Percentiles rank a stretch among this genome's conserved stretches.
Evolutionary conservation across 2,888 invertebrate species (phyloP).

Genomic region (Malthinus seriepunctatus): DNA sequence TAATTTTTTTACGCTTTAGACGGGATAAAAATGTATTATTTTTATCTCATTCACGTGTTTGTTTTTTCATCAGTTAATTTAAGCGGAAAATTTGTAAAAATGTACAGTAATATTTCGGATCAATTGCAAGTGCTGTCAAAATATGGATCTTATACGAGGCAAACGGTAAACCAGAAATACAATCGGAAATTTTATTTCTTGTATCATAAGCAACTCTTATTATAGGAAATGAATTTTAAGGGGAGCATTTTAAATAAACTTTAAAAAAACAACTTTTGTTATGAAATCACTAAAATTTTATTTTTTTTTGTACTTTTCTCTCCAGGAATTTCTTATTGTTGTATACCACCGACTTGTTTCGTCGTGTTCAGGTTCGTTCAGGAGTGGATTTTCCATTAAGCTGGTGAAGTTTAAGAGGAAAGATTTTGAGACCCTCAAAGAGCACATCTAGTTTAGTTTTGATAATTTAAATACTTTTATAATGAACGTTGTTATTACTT

Average conservation of each 20-base stretch:
- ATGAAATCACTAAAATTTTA: no score
- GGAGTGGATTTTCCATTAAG: no score
- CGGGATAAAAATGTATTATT: no score
- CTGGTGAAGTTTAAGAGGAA: no score
- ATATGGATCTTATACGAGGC: conserved; percentile 23
- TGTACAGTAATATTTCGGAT: conserved; percentile 7
- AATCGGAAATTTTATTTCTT: conserved; percentile 38
- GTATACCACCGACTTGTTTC: no score
- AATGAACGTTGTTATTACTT: no score
- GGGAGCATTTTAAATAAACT: conserved; percentile 40
- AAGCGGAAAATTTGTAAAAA: conserved; percentile 4
- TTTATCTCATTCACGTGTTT: neutral
- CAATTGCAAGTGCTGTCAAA: conserved; percentile 15
- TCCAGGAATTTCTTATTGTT: no score
- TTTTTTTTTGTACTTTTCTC: no score
- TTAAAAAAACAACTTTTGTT: conserved; percentile 43
- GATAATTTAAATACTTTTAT: no score
- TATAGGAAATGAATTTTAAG: conserved; percentile 32
- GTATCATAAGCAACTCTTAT: conserved; percentile 32
- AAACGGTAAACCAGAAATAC: conserved; percentile 38
- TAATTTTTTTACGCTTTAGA: neutral
- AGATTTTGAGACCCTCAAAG: no score
- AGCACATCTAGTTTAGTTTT: no score
- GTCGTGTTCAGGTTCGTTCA: no score
- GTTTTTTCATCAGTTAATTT: neutral